Percentiles rank a stretch among this genome's conserved stretches.
Evolutionary conservation across 2,797 vertebrate genomes (phyloP).

Genomic region (Diceros bicornis): DNA sequence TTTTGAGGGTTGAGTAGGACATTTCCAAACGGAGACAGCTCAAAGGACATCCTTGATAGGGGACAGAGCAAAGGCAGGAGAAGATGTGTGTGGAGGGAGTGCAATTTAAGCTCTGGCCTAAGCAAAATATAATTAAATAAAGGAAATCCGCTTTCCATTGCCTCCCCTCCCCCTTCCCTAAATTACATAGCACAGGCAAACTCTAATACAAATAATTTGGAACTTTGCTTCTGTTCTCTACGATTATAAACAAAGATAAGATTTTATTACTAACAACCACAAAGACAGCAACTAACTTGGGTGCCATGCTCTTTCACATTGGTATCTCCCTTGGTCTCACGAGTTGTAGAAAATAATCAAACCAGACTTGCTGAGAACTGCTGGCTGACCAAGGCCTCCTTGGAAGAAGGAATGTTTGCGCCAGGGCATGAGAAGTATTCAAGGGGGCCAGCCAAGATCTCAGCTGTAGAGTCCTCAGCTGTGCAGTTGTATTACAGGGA

Average conservation of each 20-base stretch:
- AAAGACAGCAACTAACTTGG: background rate
- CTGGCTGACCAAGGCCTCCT: background rate
- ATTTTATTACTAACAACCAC: background rate
- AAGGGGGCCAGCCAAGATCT: background rate
- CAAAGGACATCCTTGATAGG: background rate
- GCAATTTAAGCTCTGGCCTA: background rate
- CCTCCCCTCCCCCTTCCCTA: background rate
- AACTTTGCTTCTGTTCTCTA: background rate
- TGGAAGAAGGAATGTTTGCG: background rate
- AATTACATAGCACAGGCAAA: background rate
- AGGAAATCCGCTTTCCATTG: background rate
- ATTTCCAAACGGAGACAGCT: background rate
- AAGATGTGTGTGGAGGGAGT: background rate
- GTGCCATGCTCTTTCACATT: background rate
- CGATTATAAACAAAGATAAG: background rate
- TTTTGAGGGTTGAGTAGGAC: background rate
- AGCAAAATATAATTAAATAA: conserved; percentile 30
- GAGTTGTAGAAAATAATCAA: background rate
- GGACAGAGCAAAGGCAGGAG: background rate
- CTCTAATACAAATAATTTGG: background rate
- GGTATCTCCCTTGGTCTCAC: background rate
- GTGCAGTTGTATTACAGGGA: background rate
- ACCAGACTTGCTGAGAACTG: background rate
- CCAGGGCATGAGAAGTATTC: background rate
- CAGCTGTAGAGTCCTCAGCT: background rate